These are phyloP conservation scores for Nansenia antarctica DNA, from an alignment of 2,113 vertebrate species.

Conservation along the genomic window DNA sequence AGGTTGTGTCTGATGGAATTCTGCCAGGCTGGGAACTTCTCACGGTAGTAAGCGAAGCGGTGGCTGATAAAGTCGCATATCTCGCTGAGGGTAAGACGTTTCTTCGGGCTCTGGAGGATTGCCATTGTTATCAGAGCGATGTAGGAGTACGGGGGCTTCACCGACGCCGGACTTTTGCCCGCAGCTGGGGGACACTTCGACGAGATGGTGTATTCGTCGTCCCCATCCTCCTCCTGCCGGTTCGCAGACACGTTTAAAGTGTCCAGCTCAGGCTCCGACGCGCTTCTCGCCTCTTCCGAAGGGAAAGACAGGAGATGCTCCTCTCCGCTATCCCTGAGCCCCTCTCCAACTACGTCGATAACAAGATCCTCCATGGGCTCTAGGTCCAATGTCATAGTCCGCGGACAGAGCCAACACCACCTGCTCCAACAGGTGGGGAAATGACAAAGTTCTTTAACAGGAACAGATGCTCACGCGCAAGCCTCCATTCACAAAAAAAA, in stretches of 20 bases:
- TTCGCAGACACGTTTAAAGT: constrained; percentile 24
- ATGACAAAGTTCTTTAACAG: constrained; percentile 28
- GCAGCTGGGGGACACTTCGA: constrained; percentile 39
- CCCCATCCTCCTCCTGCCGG: constrained; percentile 41
- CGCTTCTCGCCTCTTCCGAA: constrained; percentile 44
- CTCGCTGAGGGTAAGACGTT: constrained; percentile 79
- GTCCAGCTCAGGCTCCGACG: constrained; percentile 42
- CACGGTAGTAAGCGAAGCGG: constrained; percentile 77
- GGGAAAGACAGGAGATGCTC: constrained; percentile 48
- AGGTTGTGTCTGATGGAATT: constrained; percentile 82
- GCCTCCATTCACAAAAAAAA: constrained; percentile 44
- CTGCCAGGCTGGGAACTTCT: constrained; percentile 84
- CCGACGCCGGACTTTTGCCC: constrained; percentile 65
- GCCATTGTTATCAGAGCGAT: constrained; percentile 83
- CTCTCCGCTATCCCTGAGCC: constrained; percentile 64
- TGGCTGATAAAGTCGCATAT: constrained; percentile 83
- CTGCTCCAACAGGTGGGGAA: constrained; percentile 62
- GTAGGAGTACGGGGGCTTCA: constrained; percentile 82
- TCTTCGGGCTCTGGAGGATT: constrained; percentile 80
- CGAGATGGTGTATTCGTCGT: constrained; percentile 24
- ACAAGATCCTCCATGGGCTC: constrained; percentile 77
- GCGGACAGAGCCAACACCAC: constrained; percentile 53
- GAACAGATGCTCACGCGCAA: constrained; percentile 42
- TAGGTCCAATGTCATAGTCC: constrained; percentile 77
- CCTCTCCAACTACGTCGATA: constrained; percentile 80